Evolutionary conservation across 2,888 invertebrate genomes (phyloP), one percentile per base, ranked within the genome.

Genomic region (Yponomeuta sedellus): DNA sequence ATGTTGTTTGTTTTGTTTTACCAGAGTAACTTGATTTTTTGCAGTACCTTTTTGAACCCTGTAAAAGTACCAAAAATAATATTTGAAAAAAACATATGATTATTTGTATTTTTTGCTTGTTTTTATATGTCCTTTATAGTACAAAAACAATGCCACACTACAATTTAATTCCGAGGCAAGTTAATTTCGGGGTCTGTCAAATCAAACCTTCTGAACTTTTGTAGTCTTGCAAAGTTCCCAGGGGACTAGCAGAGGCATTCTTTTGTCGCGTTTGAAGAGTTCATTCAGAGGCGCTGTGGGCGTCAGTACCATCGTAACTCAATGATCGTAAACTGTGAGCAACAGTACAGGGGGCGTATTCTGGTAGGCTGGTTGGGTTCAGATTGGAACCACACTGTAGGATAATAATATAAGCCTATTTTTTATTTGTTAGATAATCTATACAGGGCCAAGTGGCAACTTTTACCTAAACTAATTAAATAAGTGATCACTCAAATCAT

Each of bases 261-360:
- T 68, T 69, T 70, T 70, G 71, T 69, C 66, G 56, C 62, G 44
- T 67, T 34, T 34, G 64, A 65, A 65, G 67, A 66, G 66, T 67
- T 66, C 65, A 68, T 70, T 61, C 67, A 65, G 61, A 64, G 66
- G 69, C 71, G 75, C 75, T 34, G 68, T 68, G 73, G 78, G 76
- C 75, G 80, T 77, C 44, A 16, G 67, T 68, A 69, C 70, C 71
- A 74, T 73, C 77, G 75, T 76, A 78, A 79, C 74, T 72, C 69
- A 68, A 70, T 70, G 71, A 75, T 76, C 79, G 77, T 84, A 82
- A 84, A 83, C 76, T 71, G 72, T 77, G 73, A 76, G 73, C 70
- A 76, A 34, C 34, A 1, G 44, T 52, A 52, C 44, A 3, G 16
- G 25, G 44, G 12, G 44, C 44, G 44, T 52, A 52, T 52, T 52